phyloP scores from a whole-genome alignment of 2,888 invertebrate genomes.

The Cheiracanthium punctorium region DNA sequence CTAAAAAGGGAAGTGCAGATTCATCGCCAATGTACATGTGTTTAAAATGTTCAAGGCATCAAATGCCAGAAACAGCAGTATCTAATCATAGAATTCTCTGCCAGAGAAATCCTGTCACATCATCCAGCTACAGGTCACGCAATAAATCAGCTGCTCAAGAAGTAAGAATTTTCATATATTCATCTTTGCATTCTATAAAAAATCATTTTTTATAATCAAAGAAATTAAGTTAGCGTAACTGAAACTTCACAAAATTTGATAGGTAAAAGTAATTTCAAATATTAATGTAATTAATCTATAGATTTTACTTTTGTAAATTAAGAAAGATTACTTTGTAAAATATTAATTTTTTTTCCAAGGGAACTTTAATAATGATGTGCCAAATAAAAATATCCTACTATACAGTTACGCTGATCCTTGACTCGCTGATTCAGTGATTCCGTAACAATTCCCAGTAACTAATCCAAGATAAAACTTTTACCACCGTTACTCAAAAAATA shows the following conservation, averaged over 20 bases:
- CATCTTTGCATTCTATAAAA: too few species aligned
- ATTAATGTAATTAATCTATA: too few species aligned
- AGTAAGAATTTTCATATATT: neutral
- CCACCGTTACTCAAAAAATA: too few species aligned
- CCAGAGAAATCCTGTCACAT: neutral
- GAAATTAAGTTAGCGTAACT: neutral
- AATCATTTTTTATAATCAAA: neutral
- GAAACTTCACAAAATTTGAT: neutral
- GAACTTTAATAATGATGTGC: too few species aligned
- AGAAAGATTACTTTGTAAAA: too few species aligned
- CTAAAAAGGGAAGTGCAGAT: conserved; percentile 22
- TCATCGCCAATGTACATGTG: conserved; percentile 22
- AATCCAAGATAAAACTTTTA: too few species aligned
- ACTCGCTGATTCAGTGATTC: too few species aligned
- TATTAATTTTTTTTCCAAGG: too few species aligned
- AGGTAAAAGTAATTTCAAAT: neutral
- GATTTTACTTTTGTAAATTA: too few species aligned
- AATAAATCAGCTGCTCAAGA: conserved; percentile 21
- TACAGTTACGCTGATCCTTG: too few species aligned
- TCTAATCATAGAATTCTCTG: conserved; percentile 26
- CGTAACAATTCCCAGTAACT: too few species aligned
- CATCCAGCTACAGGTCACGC: conserved; percentile 15
- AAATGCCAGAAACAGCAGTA: conserved; percentile 1
- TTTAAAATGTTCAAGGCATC: conserved; percentile 41
- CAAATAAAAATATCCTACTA: too few species aligned